Conservation (phyloP, 2,888 invertebrate genomes). For the Nephrotoma appendiculata region DNA sequence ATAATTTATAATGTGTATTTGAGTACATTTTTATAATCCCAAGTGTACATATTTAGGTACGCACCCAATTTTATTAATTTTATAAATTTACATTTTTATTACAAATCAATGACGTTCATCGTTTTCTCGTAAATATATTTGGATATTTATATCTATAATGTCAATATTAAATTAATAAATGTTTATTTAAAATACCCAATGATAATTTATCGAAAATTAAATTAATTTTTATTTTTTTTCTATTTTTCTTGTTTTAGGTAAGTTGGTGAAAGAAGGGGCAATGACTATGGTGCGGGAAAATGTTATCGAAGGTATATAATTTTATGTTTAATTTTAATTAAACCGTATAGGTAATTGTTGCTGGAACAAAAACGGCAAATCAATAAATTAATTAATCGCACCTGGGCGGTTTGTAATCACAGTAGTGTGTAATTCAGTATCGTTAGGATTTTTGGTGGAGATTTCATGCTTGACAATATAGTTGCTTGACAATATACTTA, state of each 20-base stretch:
- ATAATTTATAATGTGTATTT: not conserved
- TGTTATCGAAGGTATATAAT: not conserved
- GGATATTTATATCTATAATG: not conserved
- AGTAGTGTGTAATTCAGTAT: too few relatives aligned
- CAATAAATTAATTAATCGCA: too few relatives aligned
- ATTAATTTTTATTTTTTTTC: not conserved
- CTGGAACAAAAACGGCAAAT: too few relatives aligned
- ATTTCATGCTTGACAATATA: too few relatives aligned
- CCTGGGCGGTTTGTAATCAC: too few relatives aligned
- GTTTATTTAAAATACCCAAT: not conserved
- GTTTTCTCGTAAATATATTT: not conserved
- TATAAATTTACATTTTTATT: not conserved
- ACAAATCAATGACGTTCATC: not conserved
- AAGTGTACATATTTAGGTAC: not conserved
- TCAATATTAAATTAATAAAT: not conserved
- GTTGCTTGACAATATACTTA: too few relatives aligned
- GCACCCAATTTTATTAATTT: not conserved
- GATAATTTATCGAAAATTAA: not conserved
- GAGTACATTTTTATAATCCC: not conserved
- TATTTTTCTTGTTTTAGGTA: not conserved
- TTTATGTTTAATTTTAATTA: too few relatives aligned
- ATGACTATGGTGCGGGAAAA: not conserved
- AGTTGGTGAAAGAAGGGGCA: not conserved
- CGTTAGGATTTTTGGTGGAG: too few relatives aligned
- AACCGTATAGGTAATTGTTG: too few relatives aligned